These are phyloP conservation scores for Lucinisca nassula DNA, from an alignment of 2,888 invertebrate species.

Conservation along the genomic window DNA sequence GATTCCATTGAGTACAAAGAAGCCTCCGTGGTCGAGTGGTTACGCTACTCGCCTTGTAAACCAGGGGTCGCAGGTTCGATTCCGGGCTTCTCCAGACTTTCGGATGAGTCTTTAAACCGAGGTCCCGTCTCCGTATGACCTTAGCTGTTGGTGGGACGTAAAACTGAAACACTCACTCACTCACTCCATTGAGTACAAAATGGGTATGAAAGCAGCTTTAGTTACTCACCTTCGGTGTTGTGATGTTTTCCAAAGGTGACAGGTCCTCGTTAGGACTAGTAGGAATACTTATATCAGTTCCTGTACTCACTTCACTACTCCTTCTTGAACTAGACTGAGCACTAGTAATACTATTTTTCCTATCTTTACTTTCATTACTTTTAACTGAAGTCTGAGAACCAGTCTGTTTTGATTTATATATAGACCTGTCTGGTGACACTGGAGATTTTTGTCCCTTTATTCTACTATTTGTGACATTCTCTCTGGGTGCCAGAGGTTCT, in stretches of 20 bases:
- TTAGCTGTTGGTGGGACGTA: too few relatives aligned
- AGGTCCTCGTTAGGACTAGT: neutral
- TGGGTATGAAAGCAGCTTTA: too few relatives aligned
- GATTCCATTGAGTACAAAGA: too few relatives aligned
- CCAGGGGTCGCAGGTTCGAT: too few relatives aligned
- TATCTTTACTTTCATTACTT: neutral
- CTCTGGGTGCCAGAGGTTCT: neutral
- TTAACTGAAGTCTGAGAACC: neutral
- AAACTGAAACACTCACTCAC: too few relatives aligned
- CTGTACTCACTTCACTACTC: neutral
- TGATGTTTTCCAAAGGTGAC: neutral
- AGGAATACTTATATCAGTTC: neutral
- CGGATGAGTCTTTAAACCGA: too few relatives aligned
- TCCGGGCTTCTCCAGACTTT: too few relatives aligned
- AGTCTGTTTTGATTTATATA: constrained; percentile 1
- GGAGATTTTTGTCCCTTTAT: neutral
- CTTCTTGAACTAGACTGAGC: neutral
- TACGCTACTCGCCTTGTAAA: too few relatives aligned
- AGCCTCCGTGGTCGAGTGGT: too few relatives aligned
- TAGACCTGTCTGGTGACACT: neutral
- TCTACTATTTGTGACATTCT: neutral
- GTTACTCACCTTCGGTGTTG: neutral
- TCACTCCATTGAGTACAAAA: too few relatives aligned
- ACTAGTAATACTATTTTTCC: neutral
- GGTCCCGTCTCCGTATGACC: too few relatives aligned